phyloP scores from a whole-genome alignment of 2,113 vertebrate species.

The Forbesichthys agassizii region DNA sequence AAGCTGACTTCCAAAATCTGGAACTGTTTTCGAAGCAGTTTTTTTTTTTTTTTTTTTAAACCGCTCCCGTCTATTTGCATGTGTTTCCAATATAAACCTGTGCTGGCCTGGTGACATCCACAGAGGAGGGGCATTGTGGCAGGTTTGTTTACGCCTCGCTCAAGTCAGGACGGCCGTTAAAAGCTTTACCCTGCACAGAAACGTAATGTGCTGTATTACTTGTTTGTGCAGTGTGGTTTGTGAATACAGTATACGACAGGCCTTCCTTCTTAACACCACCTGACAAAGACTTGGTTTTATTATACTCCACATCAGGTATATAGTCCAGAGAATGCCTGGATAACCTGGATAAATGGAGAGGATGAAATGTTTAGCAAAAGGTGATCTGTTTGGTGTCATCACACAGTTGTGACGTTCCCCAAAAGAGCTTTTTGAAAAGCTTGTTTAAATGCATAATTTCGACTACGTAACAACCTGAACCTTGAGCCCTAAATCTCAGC shows the following conservation, averaged over 20 bases:
- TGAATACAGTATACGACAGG: background rate
- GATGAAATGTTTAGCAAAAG: constrained; percentile 32
- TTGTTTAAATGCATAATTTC: no score
- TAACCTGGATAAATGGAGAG: background rate
- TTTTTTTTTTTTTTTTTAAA: constrained; percentile 15
- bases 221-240: background rate
- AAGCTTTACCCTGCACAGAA: background rate
- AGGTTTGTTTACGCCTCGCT: constrained; percentile 1
- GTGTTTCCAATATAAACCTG: constrained; percentile 11
- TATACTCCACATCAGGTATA: constrained; percentile 25
- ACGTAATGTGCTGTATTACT: constrained; percentile 7
- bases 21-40: constrained; percentile 8
- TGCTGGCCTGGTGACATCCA: background rate
- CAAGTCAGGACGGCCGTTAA: background rate
- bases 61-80: constrained; percentile 1
- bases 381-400: constrained; percentile 24
- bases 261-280: constrained; percentile 5
- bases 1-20: constrained; percentile 6
- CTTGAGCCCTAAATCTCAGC: no score
- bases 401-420: no score
- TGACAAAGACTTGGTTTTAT: constrained; percentile 27
- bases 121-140: background rate
- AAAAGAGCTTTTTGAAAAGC: no score
- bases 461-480: no score
- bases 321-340: background rate